Evolutionary conservation across 2,888 invertebrate genomes (phyloP), one percentile per base, ranked within the genome.

Genomic region (Cantharis nigra): DNA sequence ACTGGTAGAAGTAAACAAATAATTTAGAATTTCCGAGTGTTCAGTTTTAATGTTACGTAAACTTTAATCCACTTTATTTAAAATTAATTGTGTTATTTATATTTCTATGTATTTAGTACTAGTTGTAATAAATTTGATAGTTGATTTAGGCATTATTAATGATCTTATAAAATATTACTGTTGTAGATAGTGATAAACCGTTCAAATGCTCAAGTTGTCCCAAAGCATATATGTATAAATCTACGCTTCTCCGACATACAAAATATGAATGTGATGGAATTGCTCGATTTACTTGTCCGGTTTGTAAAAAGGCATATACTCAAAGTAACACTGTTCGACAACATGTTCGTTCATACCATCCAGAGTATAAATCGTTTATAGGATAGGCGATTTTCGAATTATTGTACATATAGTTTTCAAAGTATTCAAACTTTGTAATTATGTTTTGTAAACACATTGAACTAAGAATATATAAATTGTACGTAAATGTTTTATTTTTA

Each of bases 241-340:
- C 84, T 10, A 86, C 85, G 70, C 81, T 88, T 64, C 84, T 84
- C 63, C 83, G 87, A 4, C 88, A 88, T 77, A 82, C 84, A 75
- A 84, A 85, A 71, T 88, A 87, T 77, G 87, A 86, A 79, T 86
- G 87, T 78, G 88, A 87, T n/a, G 86, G 87, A 74, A 78, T 82
- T 5, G 87, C 88, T n/a, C 84, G 85, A 74, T 84, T 88, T 80
- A 77, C 78, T 16, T 89, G 89, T 80, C 80, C 79, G 7, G 81
- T 85, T 75, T 90, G 89, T 80, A 75, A 80, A 28, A 86, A 85
- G 72, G 81, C 82, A 20, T 87, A 87, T 78, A 86, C 85, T 16
- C 87, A 87, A 72, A 84, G 85, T 70, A 78, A 76, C 28, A 79
- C 78, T 11, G 73, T 83, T n/a, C 79, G 79, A 14, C 80, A 80